Percentiles rank a stretch among this genome's conserved stretches.
These are phyloP conservation scores for Neocrepidodera transversa DNA, from an alignment of 2,888 invertebrate genomes.

Conservation along the genomic window DNA sequence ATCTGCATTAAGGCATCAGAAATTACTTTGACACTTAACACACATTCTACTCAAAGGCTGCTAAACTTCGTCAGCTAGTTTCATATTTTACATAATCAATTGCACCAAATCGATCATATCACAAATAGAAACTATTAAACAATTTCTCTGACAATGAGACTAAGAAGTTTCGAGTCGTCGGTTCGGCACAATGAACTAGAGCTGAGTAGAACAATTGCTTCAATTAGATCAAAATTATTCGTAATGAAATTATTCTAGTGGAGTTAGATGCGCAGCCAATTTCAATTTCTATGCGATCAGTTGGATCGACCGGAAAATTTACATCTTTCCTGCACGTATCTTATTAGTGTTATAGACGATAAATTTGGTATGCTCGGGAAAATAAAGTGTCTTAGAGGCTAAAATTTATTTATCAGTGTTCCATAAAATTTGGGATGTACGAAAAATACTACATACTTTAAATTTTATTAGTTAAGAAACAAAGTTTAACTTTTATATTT, in stretches of 20 bases:
- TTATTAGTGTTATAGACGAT: slow-evolving; percentile 1
- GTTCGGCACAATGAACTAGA: neutral
- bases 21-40: no score
- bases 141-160: neutral
- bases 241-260: slow-evolving; percentile 35
- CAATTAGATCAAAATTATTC: slow-evolving; percentile 37
- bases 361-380: neutral
- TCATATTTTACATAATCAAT: no score
- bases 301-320: slow-evolving; percentile 20
- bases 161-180: neutral
- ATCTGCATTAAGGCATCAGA: no score
- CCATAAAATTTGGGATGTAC: no score
- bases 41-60: no score
- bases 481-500: no score
- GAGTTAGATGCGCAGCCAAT: slow-evolving; percentile 29
- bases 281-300: slow-evolving; percentile 31
- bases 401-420: neutral
- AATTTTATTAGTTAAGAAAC: no score
- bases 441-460: no score
- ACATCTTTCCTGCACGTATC: neutral
- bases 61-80: no score
- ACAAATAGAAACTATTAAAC: neutral
- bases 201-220: slow-evolving; percentile 16
- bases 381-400: neutral
- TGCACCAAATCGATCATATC: no score